Percentiles rank a stretch among this genome's conserved stretches.
These are phyloP conservation scores for Crematogaster levior DNA, from an alignment of 2,888 invertebrate species.

Conservation along the genomic window DNA sequence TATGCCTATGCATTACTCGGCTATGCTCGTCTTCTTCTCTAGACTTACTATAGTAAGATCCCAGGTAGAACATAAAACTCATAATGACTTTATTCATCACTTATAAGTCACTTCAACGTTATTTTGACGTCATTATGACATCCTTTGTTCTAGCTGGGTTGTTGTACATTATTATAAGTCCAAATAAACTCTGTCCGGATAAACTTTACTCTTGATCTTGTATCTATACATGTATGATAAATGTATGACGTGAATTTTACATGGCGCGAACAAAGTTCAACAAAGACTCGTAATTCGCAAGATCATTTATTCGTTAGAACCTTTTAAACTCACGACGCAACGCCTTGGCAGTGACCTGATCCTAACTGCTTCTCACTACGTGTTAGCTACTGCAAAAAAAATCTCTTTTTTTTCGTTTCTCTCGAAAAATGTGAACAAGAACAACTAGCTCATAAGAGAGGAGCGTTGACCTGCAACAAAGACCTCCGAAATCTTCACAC, in stretches of 20 bases:
- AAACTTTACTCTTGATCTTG: neutral
- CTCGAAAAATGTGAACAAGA: slow-evolving; percentile 58
- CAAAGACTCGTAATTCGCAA: neutral
- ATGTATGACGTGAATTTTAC: neutral
- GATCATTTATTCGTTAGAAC: slow-evolving; percentile 32
- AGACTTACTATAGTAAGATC: too few relatives aligned
- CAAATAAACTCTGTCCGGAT: neutral
- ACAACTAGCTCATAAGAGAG: slow-evolving; percentile 50
- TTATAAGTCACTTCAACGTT: too few relatives aligned
- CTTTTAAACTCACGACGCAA: slow-evolving; percentile 60
- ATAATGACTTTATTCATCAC: too few relatives aligned
- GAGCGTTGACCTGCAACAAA: slow-evolving; percentile 70
- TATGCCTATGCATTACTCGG: neutral
- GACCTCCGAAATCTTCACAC: slow-evolving; percentile 52
- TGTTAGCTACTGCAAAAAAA: slow-evolving; percentile 55
- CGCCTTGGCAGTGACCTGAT: slow-evolving; percentile 75
- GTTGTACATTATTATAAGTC: too few relatives aligned
- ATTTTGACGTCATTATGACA: too few relatives aligned
- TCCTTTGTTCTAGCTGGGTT: too few relatives aligned
- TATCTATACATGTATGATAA: neutral
- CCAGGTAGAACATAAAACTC: too few relatives aligned
- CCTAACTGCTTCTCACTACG: slow-evolving; percentile 61
- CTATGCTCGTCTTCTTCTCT: neutral
- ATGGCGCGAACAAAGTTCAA: slow-evolving; percentile 1
- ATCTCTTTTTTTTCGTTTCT: slow-evolving; percentile 18